Conservation (phyloP, 2,113 vertebrate species). For the Pitta sordida region DNA sequence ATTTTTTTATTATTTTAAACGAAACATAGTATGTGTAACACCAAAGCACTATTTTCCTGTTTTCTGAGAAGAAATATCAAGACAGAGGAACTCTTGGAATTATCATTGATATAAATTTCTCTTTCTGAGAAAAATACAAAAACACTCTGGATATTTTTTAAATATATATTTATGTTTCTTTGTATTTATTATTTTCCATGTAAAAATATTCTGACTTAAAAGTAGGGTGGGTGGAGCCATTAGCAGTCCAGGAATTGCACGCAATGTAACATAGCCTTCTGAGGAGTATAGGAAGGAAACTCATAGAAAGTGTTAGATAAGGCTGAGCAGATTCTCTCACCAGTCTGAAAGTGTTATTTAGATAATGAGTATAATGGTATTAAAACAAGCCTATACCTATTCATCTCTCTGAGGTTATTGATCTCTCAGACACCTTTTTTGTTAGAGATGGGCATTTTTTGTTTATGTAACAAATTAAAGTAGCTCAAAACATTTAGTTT, state of each 20-base stretch:
- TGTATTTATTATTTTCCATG: not conserved
- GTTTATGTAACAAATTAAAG: not conserved
- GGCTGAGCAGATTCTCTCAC: not conserved
- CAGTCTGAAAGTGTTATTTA: not conserved
- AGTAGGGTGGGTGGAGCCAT: not conserved
- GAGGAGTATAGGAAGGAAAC: not conserved
- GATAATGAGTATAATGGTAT: not conserved
- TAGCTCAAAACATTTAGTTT: not conserved
- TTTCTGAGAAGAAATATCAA: not conserved
- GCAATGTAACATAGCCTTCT: not conserved
- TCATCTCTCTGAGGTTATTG: not conserved
- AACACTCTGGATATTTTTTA: no score
- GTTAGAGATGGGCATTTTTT: not conserved
- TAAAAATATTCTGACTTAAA: not conserved
- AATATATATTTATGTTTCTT: not conserved
- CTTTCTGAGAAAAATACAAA: not conserved
- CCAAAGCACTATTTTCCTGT: not conserved
- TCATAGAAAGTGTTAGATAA: not conserved
- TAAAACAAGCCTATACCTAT: not conserved
- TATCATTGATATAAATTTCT: not conserved
- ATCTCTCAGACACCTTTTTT: not conserved
- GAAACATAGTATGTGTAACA: not conserved
- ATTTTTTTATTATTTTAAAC: not conserved
- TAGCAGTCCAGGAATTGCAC: not conserved
- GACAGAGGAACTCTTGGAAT: not conserved